Evolutionary conservation across 2,797 vertebrate genomes (phyloP).

Genomic region (Gallinago stenura): DNA sequence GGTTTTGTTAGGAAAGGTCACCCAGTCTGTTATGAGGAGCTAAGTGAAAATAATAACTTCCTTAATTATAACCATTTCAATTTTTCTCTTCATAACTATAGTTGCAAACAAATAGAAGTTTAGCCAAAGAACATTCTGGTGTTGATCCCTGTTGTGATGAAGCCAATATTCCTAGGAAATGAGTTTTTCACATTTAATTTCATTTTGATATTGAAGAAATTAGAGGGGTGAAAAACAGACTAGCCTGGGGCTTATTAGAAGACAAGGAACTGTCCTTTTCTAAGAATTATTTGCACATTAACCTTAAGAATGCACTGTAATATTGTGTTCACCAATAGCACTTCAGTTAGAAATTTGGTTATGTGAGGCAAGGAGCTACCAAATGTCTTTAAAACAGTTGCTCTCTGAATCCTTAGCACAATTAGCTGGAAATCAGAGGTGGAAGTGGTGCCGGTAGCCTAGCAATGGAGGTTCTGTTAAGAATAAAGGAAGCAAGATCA

Average conservation of each 20-base stretch:
- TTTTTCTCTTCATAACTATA: neutral
- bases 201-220: neutral
- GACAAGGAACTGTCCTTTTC: neutral
- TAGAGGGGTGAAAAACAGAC: neutral
- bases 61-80: neutral
- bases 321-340: neutral
- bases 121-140: neutral
- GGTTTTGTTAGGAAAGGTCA: neutral
- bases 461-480: neutral
- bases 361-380: neutral
- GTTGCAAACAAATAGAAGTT: neutral
- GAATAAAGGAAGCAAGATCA: neutral
- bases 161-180: neutral
- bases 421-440: neutral
- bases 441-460: neutral
- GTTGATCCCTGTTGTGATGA: neutral
- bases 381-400: neutral
- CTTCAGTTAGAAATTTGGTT: neutral
- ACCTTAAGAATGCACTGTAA: neutral
- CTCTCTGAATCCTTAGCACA: neutral
- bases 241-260: neutral
- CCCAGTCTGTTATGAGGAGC: neutral
- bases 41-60: neutral
- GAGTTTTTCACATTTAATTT: neutral
- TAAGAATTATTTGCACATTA: neutral